phyloP scores from a whole-genome alignment of 2,888 invertebrate genomes.

The Lamellibrachia satsuma region DNA sequence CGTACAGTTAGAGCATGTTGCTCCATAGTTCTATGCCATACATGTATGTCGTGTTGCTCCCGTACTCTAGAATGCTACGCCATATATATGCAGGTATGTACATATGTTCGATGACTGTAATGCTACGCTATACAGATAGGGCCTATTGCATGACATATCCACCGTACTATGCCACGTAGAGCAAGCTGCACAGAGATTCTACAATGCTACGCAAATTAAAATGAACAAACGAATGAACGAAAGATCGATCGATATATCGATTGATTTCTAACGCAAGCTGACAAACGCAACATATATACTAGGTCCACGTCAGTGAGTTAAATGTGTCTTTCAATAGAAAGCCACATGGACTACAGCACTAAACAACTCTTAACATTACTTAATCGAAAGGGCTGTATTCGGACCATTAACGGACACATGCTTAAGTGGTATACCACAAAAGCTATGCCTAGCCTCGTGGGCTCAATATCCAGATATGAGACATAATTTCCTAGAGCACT shows the following conservation, averaged over 20 bases:
- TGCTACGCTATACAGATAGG: neutral
- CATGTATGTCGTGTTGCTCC: too few relatives aligned
- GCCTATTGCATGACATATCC: neutral
- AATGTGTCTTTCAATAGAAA: too few relatives aligned
- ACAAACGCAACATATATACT: neutral
- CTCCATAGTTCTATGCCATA: neutral
- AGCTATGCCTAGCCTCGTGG: neutral
- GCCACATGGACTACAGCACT: too few relatives aligned
- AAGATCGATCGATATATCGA: neutral
- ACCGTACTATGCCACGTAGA: neutral
- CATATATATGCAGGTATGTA: neutral
- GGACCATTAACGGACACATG: neutral
- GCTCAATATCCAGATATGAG: neutral
- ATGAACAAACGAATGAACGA: neutral
- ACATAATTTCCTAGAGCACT: neutral
- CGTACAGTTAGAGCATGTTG: neutral
- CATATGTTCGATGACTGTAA: neutral
- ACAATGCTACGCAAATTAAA: neutral
- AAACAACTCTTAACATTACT: too few relatives aligned
- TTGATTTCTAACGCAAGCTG: neutral
- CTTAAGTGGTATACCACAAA: neutral
- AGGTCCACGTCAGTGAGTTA: too few relatives aligned
- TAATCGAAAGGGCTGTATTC: too few relatives aligned
- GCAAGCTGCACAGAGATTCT: neutral
- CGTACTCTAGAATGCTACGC: neutral